Conservation (phyloP, 1,140 invertebrate species). For the Coptotermes formosanus region DNA sequence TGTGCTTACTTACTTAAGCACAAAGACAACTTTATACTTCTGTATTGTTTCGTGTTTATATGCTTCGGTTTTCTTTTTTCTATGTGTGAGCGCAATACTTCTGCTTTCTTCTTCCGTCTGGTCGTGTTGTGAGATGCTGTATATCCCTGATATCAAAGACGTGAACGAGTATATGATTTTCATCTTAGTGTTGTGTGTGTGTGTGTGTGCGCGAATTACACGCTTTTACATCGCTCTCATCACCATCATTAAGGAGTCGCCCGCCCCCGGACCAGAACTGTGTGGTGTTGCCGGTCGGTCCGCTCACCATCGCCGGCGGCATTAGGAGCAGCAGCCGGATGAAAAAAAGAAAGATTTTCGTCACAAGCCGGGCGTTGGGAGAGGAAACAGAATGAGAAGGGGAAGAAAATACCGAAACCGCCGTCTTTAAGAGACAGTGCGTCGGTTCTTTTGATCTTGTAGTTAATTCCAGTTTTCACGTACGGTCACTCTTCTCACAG, state of each 20-base stretch:
- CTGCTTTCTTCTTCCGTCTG: too few relatives aligned
- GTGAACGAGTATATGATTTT: constrained; percentile 12
- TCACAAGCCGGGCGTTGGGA: not conserved
- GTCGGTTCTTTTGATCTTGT: constrained; percentile 24
- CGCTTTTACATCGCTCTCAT: constrained; percentile 21
- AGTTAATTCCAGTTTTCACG: constrained; percentile 28
- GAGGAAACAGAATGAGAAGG: not conserved
- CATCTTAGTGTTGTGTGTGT: not conserved
- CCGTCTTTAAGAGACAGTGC: constrained; percentile 15
- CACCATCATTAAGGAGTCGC: constrained; percentile 20
- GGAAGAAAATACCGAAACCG: constrained; percentile 22
- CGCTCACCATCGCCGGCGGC: not conserved
- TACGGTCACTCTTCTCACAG: constrained; percentile 8
- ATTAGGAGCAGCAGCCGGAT: not conserved
- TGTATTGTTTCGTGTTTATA: too few relatives aligned
- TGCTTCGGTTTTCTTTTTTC: too few relatives aligned
- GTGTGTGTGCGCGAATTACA: constrained; percentile 26
- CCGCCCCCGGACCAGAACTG: not conserved
- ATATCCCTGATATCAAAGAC: not conserved
- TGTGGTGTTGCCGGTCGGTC: too few relatives aligned
- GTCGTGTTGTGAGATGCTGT: not conserved
- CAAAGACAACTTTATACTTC: too few relatives aligned
- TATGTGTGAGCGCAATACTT: too few relatives aligned
- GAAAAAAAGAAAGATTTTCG: constrained; percentile 7
- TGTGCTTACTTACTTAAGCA: too few relatives aligned